Base-by-base conservation (phyloP, 1,140 invertebrate genomes). In the Olivierus martensii region DNA sequence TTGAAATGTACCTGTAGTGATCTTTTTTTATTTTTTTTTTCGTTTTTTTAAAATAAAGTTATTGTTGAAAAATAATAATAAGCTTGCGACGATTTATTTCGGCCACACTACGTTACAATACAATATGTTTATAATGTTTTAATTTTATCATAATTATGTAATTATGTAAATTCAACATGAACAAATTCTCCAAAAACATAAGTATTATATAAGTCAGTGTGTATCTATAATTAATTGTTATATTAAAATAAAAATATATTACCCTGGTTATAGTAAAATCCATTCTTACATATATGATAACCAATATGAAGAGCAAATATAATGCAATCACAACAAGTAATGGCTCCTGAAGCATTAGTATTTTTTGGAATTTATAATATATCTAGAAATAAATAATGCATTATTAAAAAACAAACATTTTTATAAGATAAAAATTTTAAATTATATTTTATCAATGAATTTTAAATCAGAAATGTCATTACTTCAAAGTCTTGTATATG, bases 241-340 rank as follows among this genome's bases (percentile, higher is more conserved):
- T n/a, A n/a, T n/a, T n/a, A 1, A 28, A 49, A 49, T 39, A 0
- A 9, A 19, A 35, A 37, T 11, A n/a, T n/a, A 51, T 41, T 56
- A 56, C 55, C 34, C 43, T 79, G 38, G 75, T 76, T 57, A 97
- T 90, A 46, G 91, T 91, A 71, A 99, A 96, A 72, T 99, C 94
- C 60, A 98, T 72, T 51, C 94, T 76, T 42, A 96, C 85, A 72
- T 94, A 95, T 59, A 97, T 74, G 64, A 99, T 94, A 37, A 96
- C 86, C 61, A 83, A 69, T 6, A 97, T 63, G 71, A 98, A 99
- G 34, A 99, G 69, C 15, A 89, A 66, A 69, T 91, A 94, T 55
- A 98, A 79, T 55, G 91, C 93, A 28, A 78, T 71, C 48, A 89
- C 80, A 37, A 95, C 82, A 18, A 98, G 57, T 14, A 63, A 67